Evolutionary conservation across 2,797 vertebrate species (phyloP).

Genomic region (Cyprinodon diabolis): DNA sequence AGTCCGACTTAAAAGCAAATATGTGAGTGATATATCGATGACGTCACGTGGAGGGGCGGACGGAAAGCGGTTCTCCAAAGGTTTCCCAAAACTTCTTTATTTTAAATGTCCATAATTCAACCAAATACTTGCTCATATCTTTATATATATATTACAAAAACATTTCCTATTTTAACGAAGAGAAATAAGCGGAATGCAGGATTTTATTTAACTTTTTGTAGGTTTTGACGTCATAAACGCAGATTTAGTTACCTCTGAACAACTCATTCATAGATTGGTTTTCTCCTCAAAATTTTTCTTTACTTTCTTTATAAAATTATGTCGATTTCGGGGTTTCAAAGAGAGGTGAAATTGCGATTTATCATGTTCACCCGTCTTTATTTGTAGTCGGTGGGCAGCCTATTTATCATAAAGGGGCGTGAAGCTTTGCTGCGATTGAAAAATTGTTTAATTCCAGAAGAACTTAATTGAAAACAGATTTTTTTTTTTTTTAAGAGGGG

Average conservation of each 20-base stretch:
- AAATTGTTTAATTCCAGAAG: too few species aligned
- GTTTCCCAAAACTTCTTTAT: constrained; percentile 14
- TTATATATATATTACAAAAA: neutral
- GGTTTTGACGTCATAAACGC: neutral
- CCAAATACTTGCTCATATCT: constrained; percentile 4
- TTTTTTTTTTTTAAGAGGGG: constrained; percentile 15
- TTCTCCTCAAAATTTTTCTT: neutral
- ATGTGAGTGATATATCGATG: constrained; percentile 66
- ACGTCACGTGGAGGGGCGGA: constrained; percentile 63
- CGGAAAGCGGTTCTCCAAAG: constrained; percentile 43
- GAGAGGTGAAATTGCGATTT: too few species aligned
- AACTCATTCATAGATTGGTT: neutral
- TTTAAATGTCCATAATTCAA: constrained; percentile 29
- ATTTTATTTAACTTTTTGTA: neutral
- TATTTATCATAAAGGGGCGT: too few species aligned
- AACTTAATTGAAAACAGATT: constrained; percentile 13
- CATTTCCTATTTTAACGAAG: neutral
- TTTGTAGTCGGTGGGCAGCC: neutral
- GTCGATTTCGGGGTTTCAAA: neutral
- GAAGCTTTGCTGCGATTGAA: neutral
- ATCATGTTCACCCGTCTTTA: neutral
- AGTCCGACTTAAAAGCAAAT: constrained; percentile 19
- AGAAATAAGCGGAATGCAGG: constrained; percentile 11
- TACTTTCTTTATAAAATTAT: neutral
- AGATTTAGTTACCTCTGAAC: neutral